Base-by-base conservation (phyloP, 1,140 invertebrate species). In the Hypothenemus hampei region DNA sequence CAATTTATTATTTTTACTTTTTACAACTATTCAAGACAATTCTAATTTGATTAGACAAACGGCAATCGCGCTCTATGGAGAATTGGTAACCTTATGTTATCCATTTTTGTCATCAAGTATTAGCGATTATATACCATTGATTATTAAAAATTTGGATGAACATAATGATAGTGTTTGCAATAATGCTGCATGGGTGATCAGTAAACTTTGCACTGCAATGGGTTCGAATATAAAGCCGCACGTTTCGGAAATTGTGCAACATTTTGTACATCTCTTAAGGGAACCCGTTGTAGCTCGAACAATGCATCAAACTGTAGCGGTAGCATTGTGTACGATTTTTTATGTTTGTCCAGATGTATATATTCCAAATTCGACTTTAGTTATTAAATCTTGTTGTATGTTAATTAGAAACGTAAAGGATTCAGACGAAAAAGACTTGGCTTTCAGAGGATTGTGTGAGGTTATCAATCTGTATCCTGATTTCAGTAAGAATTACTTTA, bases 311-410 rank as follows among this genome's bases (percentile, higher is more conserved):
- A 69, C 66, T 6, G 62, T 69, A 94, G 96, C 96, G 78, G 98
- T 99, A 78, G 98, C 97, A 81, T 95, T 99, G 81, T 97, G 97
- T 84, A 93, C 95, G 76, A 88, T 99, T 82, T 97, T 96, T 84
- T 93, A 89, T 84, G 94, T 97, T 78, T 98, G 95, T 83, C 93
- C 96, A 73, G 88, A 93, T 81, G 92, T 97, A 81, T 91, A 98
- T 77, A 91, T 96, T 75, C 94, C 93, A 76, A 86, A 88, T 80
- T 90, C 99, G 81, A 88, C 92, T 79, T 89, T 93, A 80, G 98
- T 99, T 88, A 90, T 98, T 77, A 86, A 92, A 81, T 93, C 95
- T 81, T 98, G 96, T 89, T 99, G 97, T 69, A 86, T 87, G 51
- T 94, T 93, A 16, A 78, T 99, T 65, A 83, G 96, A 48, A 98